Conservation (phyloP, 2,113 vertebrate species). For the Nesogale talazaci region DNA sequence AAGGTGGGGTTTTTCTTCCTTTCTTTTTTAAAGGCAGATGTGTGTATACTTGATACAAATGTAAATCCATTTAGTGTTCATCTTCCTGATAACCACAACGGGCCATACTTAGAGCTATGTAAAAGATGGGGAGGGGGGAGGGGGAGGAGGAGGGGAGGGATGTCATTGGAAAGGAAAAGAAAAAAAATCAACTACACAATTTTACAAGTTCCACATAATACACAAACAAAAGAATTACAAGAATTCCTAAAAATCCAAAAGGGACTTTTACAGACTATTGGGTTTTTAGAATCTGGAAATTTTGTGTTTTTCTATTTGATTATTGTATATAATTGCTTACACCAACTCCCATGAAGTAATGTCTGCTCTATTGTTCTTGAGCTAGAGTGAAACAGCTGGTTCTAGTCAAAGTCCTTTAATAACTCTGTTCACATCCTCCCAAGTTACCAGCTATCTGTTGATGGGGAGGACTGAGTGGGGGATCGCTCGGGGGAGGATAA, state of each 20-base stretch:
- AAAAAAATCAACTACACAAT: conserved; percentile 30
- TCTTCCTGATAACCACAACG: background rate
- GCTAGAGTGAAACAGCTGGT: conserved; percentile 81
- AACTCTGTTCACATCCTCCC: conserved; percentile 77
- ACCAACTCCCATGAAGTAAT: conserved; percentile 53
- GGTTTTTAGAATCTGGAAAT: conserved; percentile 74
- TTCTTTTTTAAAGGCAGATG: background rate
- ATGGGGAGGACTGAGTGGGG: background rate
- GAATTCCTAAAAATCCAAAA: conserved; percentile 68
- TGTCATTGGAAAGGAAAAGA: conserved; percentile 47
- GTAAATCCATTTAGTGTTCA: conserved; percentile 45
- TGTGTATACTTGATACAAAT: background rate
- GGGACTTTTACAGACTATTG: conserved; percentile 57
- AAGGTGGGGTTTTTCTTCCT: background rate
- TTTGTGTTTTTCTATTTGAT: conserved; percentile 76
- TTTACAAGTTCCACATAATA: conserved; percentile 51
- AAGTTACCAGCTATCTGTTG: conserved; percentile 52
- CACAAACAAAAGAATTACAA: conserved; percentile 34
- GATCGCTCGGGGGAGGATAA: background rate
- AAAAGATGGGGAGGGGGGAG: conserved; percentile 41
- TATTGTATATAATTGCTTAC: conserved; percentile 70
- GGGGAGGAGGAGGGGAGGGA: conserved; percentile 33
- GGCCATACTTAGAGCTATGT: background rate
- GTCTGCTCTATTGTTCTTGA: conserved; percentile 72
- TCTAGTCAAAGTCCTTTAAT: conserved; percentile 80